Evolutionary conservation across 2,797 vertebrate genomes (phyloP).

Genomic region (Rhinoraja longicauda): DNA sequence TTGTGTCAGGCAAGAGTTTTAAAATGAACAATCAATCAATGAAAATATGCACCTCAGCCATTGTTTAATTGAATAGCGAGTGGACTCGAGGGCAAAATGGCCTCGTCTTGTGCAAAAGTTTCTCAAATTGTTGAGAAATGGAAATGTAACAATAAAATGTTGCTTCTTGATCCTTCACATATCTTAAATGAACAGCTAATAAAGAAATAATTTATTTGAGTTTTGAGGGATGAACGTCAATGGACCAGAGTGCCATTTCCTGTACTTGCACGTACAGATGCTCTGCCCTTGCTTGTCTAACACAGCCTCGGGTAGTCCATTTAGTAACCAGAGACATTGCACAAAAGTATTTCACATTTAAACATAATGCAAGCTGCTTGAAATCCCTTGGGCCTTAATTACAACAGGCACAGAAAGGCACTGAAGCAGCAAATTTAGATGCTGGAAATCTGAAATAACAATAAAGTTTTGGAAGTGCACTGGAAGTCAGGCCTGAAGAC

Average conservation of each 20-base stretch:
- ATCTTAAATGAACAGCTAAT: not conserved
- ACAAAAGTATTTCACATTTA: not conserved
- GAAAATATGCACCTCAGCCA: not conserved
- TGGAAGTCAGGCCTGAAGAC: too few relatives aligned
- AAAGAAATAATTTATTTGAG: not conserved
- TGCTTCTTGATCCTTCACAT: too few relatives aligned
- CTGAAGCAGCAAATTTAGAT: not conserved
- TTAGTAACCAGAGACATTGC: not conserved
- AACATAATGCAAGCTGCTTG: not conserved
- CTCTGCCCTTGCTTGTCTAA: not conserved
- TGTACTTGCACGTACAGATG: not conserved
- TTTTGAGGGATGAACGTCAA: not conserved
- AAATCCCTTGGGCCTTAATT: too few relatives aligned
- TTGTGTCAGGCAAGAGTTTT: not conserved
- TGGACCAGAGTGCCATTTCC: not conserved
- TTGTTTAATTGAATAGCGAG: not conserved
- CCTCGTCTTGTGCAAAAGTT: not conserved
- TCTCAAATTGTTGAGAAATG: not conserved
- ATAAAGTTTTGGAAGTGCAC: too few relatives aligned
- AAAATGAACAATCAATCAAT: not conserved
- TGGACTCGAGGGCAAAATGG: not conserved
- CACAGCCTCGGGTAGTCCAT: not conserved
- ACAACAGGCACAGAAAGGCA: not conserved
- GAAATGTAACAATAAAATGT: not conserved
- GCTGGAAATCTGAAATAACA: too few relatives aligned